A percentile compares a stretch with the other conserved stretches of the same genome.
Evolutionary conservation across 2,113 vertebrate genomes (phyloP).

Genomic region (Albula glossodonta): DNA sequence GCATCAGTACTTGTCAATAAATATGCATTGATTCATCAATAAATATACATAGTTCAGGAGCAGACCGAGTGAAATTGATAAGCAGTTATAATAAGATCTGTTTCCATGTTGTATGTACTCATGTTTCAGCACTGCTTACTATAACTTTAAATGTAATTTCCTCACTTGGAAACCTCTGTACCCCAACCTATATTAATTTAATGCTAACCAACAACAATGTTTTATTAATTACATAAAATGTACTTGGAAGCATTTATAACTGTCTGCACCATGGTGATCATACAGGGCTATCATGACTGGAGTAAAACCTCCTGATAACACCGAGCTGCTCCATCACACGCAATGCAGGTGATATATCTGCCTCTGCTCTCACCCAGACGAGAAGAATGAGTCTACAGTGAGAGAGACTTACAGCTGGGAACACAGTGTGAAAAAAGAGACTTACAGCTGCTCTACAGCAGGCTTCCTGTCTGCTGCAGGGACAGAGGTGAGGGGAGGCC

Average conservation of each 20-base stretch:
- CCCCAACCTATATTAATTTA: too few species aligned
- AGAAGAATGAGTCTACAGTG: background rate
- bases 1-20: too few species aligned
- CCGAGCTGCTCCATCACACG: background rate
- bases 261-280: too few species aligned
- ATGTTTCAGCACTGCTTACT: too few species aligned
- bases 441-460: background rate
- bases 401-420: background rate
- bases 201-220: too few species aligned
- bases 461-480: background rate
- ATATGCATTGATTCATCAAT: background rate
- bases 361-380: background rate
- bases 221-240: too few species aligned
- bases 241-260: too few species aligned
- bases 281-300: too few species aligned
- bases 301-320: too few species aligned
- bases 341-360: background rate
- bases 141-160: too few species aligned
- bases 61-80: background rate
- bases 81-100: background rate
- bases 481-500: background rate
- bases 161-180: too few species aligned
- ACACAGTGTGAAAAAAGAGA: background rate
- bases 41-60: background rate
- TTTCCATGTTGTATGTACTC: too few species aligned